These are phyloP conservation scores for Cebus imitator DNA, from an alignment of 2,113 vertebrate genomes.

Conservation along the genomic window DNA sequence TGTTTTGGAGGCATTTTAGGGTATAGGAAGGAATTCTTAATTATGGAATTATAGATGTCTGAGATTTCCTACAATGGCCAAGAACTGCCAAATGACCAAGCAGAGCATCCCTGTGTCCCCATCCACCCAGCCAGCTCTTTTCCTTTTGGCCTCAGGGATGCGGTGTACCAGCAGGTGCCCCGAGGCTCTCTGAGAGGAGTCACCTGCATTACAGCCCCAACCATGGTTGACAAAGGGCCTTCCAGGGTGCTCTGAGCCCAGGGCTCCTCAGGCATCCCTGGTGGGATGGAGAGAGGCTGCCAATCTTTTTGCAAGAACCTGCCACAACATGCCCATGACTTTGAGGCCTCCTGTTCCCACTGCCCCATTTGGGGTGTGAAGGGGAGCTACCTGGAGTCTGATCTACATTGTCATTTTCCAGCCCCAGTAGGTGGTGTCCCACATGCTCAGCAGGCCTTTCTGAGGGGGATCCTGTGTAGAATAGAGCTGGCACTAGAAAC, in stretches of 20 bases:
- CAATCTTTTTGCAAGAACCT: not conserved
- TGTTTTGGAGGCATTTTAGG: not conserved
- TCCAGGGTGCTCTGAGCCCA: not conserved
- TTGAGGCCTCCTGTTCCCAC: accelerated
- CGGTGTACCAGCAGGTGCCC: not conserved
- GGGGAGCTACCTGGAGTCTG: not conserved
- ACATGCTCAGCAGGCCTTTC: not conserved
- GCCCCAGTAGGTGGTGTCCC: accelerated
- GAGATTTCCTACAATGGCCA: not conserved
- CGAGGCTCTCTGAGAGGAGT: not conserved
- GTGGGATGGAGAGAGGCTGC: accelerated
- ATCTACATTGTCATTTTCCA: not conserved
- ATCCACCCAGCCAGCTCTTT: not conserved
- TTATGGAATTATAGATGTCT: not conserved
- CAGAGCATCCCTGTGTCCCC: not conserved
- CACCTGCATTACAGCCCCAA: accelerated
- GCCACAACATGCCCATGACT: accelerated
- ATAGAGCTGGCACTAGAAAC: not conserved
- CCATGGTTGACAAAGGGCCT: not conserved
- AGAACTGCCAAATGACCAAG: not conserved
- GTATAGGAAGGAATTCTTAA: not conserved
- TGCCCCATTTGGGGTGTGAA: accelerated
- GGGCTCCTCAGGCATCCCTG: not conserved
- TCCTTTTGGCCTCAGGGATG: not conserved
- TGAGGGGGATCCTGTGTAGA: not conserved